A percentile compares a stretch with the other conserved stretches of the same genome.
These are phyloP conservation scores for Pandemis heparana DNA, from an alignment of 2,888 invertebrate genomes.

Conservation along the genomic window DNA sequence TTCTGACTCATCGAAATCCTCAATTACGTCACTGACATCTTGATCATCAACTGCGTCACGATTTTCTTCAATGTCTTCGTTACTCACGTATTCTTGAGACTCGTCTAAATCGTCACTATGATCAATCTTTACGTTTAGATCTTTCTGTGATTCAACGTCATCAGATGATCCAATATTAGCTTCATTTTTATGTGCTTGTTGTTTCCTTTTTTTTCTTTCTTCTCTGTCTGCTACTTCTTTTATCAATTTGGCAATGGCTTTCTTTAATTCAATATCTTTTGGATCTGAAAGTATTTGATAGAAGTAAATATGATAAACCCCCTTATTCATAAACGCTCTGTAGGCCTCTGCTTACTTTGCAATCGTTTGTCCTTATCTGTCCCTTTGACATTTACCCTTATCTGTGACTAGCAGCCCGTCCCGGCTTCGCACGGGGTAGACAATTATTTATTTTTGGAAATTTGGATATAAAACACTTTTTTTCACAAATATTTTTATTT, in stretches of 20 bases:
- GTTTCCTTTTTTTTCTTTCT: neutral
- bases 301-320: neutral
- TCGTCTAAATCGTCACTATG: neutral
- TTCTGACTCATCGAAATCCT: neutral
- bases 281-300: neutral
- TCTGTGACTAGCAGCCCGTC: too few relatives aligned
- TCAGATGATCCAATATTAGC: neutral
- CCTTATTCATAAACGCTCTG: too few relatives aligned
- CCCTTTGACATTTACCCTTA: too few relatives aligned
- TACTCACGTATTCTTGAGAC: neutral
- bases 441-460: too few relatives aligned
- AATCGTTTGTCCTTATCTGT: too few relatives aligned
- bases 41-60: neutral
- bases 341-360: too few relatives aligned
- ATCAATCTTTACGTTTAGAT: neutral
- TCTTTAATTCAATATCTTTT: neutral
- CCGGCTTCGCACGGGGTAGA: too few relatives aligned
- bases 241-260: neutral
- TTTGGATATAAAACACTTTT: too few relatives aligned
- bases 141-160: neutral
- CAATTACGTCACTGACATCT: neutral
- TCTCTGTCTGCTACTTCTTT: neutral
- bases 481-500: too few relatives aligned
- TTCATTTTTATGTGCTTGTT: neutral
- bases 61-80: neutral